These are phyloP conservation scores for Apocheima hispidaria DNA, from an alignment of 2,888 invertebrate genomes.

Conservation along the genomic window DNA sequence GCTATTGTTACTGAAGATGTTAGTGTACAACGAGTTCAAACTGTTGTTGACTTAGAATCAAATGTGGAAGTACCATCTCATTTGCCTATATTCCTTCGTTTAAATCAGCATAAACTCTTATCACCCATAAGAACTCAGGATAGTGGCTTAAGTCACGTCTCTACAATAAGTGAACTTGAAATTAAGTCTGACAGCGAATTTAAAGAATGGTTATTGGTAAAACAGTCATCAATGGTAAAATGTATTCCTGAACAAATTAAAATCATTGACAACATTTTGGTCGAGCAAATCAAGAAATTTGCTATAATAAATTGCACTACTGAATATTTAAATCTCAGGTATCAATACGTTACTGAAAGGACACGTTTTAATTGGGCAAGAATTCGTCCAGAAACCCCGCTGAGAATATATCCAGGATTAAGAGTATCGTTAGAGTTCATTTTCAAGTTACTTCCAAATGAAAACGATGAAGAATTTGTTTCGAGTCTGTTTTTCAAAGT, in stretches of 20 bases:
- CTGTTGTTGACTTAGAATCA: slow-evolving; percentile 43
- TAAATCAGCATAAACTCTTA: slow-evolving; percentile 65
- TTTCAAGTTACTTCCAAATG: slow-evolving; percentile 53
- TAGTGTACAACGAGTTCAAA: slow-evolving; percentile 27
- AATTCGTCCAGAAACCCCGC: slow-evolving; percentile 58
- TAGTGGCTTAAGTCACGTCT: slow-evolving; percentile 46
- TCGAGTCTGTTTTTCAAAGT: slow-evolving; percentile 65
- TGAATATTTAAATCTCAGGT: slow-evolving; percentile 61
- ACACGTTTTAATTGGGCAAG: slow-evolving; percentile 55
- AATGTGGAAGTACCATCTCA: slow-evolving; percentile 36
- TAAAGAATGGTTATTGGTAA: slow-evolving; percentile 49
- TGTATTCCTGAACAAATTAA: slow-evolving; percentile 58
- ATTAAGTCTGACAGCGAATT: slow-evolving; percentile 30
- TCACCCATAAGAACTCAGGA: slow-evolving; percentile 56
- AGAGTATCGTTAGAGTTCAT: slow-evolving; percentile 57
- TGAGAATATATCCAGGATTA: slow-evolving; percentile 69
- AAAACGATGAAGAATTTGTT: slow-evolving; percentile 53
- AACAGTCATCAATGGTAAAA: slow-evolving; percentile 52
- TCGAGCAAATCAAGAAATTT: slow-evolving; percentile 63
- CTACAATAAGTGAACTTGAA: slow-evolving; percentile 24
- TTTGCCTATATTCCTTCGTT: slow-evolving; percentile 57
- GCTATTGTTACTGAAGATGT: neutral
- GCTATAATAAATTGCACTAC: slow-evolving; percentile 60
- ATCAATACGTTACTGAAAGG: slow-evolving; percentile 59
- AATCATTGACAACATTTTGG: slow-evolving; percentile 49